phyloP scores from a whole-genome alignment of 2,888 invertebrate species.

The Margaritifera margaritifera region DNA sequence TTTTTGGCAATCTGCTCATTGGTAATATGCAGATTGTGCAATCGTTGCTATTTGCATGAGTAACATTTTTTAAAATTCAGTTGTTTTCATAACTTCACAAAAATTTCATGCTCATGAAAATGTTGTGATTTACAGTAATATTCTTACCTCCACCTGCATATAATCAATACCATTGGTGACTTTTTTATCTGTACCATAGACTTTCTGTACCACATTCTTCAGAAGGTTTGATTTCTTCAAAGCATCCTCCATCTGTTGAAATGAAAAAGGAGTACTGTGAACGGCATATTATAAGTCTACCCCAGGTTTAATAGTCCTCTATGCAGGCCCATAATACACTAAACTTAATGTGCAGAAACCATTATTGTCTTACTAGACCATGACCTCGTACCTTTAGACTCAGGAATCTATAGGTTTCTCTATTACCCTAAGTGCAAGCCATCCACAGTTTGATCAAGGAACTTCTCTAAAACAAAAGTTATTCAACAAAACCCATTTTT shows the following conservation, averaged over 20 bases:
- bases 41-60: too few relatives aligned
- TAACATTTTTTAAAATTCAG: neutral
- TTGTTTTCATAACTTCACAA: neutral
- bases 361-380: too few relatives aligned
- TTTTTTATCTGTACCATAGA: conserved; percentile 35
- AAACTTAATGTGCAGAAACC: neutral
- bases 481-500: too few relatives aligned
- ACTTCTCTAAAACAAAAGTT: too few relatives aligned
- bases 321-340: neutral
- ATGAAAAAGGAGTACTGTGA: neutral
- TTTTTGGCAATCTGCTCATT: too few relatives aligned
- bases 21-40: too few relatives aligned
- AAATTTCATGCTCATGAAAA: too few relatives aligned
- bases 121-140: neutral
- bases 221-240: conserved; percentile 41
- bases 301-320: neutral
- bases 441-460: too few relatives aligned
- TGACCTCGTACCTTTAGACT: too few relatives aligned
- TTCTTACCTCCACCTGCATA: conserved; percentile 63
- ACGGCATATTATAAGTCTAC: neutral
- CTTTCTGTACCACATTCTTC: conserved; percentile 26
- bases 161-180: conserved; percentile 56
- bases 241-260: conserved; percentile 50
- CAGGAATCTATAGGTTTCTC: too few relatives aligned
- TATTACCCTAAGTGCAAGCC: too few relatives aligned